Percentiles rank a stretch among this genome's conserved stretches.
Evolutionary conservation across 2,113 vertebrate genomes (phyloP).

Genomic region (Myrmecobius fasciatus): DNA sequence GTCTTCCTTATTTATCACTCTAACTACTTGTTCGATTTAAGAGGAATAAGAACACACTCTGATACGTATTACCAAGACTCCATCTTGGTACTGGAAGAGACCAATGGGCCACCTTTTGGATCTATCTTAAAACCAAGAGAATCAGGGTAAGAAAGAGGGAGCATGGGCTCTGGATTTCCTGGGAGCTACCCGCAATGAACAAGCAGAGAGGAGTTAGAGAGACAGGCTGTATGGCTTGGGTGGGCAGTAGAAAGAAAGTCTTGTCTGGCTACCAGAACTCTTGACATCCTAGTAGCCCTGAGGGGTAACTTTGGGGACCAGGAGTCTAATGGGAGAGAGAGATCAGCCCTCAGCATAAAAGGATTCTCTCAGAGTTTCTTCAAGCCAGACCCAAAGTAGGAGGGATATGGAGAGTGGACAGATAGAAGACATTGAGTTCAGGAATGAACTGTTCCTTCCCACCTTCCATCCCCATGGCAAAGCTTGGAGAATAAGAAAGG

Average conservation of each 20-base stretch:
- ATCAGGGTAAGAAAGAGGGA: constrained; percentile 14
- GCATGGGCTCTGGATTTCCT: not conserved
- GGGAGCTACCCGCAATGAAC: constrained; percentile 63
- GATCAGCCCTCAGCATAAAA: not conserved
- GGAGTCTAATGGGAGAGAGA: not conserved
- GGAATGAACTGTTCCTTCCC: not conserved
- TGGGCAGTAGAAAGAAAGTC: constrained; percentile 47
- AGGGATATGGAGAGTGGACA: constrained; percentile 17
- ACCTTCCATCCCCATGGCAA: not conserved
- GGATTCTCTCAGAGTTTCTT: not conserved
- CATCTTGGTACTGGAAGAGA: constrained; percentile 57
- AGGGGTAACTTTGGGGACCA: not conserved
- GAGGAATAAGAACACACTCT: not conserved
- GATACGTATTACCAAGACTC: constrained; percentile 8
- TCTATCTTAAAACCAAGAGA: not conserved
- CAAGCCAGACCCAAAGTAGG: not conserved
- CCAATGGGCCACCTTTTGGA: constrained; percentile 35
- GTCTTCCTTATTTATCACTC: not conserved
- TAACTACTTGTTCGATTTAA: not conserved
- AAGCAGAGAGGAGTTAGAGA: constrained; percentile 2
- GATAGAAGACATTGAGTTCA: not conserved
- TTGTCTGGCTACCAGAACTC: constrained; percentile 20
- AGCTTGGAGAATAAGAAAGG: not conserved
- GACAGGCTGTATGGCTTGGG: constrained; percentile 6
- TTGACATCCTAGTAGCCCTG: not conserved